Evolutionary conservation across 2,797 vertebrate species (phyloP).

Genomic region (Anguilla obscura): DNA sequence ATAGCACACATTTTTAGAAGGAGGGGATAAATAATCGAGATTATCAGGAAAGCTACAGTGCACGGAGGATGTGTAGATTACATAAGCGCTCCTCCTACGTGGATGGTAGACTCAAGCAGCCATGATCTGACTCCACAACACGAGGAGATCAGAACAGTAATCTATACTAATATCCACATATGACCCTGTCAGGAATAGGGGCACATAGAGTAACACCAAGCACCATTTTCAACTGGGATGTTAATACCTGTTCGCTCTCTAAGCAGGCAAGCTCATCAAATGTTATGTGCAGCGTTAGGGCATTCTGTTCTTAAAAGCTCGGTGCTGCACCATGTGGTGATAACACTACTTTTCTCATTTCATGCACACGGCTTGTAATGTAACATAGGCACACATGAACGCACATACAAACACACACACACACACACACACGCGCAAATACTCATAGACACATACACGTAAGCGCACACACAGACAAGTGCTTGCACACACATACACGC

Average conservation of each 20-base stretch:
- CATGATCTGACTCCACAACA: background rate
- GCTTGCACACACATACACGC: slow-evolving; percentile 41
- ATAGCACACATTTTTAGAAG: slow-evolving; percentile 54
- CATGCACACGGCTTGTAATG: background rate
- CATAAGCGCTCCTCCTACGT: slow-evolving; percentile 52
- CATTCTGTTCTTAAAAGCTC: background rate
- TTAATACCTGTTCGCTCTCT: background rate
- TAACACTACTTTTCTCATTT: background rate
- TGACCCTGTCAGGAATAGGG: background rate
- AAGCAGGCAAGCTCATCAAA: background rate
- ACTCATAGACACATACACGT: background rate
- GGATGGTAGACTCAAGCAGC: slow-evolving; percentile 16
- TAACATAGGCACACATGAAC: slow-evolving; percentile 43
- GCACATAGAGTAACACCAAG: background rate
- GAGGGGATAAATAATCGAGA: slow-evolving; percentile 54
- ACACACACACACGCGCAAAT: background rate
- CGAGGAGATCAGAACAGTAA: slow-evolving; percentile 12
- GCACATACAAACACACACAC: slow-evolving; percentile 24
- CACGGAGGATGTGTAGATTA: slow-evolving; percentile 41
- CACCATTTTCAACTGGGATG: background rate
- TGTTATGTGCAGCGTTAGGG: background rate
- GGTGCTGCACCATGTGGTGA: background rate
- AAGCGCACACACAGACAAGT: slow-evolving; percentile 13
- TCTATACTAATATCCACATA: slow-evolving; percentile 10
- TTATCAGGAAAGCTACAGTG: slow-evolving; percentile 17